These are phyloP conservation scores for Erpetoichthys calabaricus DNA, from an alignment of 2,797 vertebrate species.

Conservation along the genomic window DNA sequence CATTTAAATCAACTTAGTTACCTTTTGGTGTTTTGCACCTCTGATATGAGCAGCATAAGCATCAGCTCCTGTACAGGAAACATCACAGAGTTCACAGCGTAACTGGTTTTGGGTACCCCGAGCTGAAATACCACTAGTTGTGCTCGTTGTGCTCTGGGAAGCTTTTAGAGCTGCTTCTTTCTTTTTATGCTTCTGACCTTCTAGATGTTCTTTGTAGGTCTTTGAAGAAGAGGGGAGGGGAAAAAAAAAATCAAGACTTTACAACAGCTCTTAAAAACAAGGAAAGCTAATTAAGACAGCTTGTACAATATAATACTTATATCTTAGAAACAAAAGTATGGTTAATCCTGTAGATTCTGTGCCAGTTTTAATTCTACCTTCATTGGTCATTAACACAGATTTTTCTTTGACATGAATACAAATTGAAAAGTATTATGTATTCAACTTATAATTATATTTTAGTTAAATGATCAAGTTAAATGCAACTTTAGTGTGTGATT, in stretches of 20 bases:
- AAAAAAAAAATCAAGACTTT: background rate
- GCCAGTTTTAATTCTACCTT: no score
- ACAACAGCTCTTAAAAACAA: background rate
- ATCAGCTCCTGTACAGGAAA: conserved; percentile 88
- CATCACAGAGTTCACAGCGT: conserved; percentile 91
- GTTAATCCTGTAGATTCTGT: no score
- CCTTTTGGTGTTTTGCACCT: conserved; percentile 96
- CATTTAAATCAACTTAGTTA: conserved; percentile 31
- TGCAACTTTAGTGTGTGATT: no score
- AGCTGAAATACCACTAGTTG: conserved; percentile 49
- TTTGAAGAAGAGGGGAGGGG: conserved; percentile 28
- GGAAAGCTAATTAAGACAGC: no score
- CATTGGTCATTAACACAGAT: no score
- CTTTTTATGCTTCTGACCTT: conserved; percentile 97
- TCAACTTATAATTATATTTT: no score
- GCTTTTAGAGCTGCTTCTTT: conserved; percentile 88
- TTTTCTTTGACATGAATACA: no score
- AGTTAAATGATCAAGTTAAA: no score
- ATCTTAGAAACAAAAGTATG: no score
- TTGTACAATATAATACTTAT: no score
- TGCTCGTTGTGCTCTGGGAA: conserved; percentile 65
- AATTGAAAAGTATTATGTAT: no score
- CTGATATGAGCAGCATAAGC: conserved; percentile 92
- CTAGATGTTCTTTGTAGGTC: conserved; percentile 95
- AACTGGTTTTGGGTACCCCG: conserved; percentile 87